phyloP scores from a whole-genome alignment of 1,140 invertebrate genomes.

The Rhagoletis pomonella region DNA sequence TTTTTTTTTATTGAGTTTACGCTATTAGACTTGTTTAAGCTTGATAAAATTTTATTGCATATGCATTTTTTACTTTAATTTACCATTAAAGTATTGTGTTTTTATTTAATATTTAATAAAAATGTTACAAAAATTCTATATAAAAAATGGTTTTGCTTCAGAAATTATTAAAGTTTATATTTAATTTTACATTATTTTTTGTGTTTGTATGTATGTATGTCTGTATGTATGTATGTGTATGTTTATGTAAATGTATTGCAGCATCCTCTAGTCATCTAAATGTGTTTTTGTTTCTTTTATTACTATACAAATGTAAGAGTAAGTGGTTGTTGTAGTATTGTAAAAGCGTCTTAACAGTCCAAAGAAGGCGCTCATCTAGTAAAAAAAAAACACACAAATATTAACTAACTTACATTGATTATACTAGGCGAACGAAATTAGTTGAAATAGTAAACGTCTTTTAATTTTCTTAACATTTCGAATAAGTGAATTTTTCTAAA shows the following conservation, averaged over 20 bases:
- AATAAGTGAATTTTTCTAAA: too few species aligned
- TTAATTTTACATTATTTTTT: conserved; percentile 15
- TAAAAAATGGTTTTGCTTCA: conserved; percentile 54
- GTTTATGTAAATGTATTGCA: background rate
- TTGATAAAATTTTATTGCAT: conserved; percentile 60
- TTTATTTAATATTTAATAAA: conserved; percentile 56
- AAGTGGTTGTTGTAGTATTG: too few species aligned
- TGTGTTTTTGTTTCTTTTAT: background rate
- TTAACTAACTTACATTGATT: too few species aligned
- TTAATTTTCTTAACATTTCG: too few species aligned
- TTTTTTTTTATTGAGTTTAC: conserved; percentile 43
- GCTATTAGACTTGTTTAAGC: conserved; percentile 60
- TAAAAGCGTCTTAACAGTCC: too few species aligned
- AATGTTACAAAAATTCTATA: conserved; percentile 53
- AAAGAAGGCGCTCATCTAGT: too few species aligned
- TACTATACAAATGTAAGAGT: too few species aligned
- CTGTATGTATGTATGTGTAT: background rate
- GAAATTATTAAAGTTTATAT: conserved; percentile 45
- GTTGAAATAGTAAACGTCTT: too few species aligned
- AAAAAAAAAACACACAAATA: too few species aligned
- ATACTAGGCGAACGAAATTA: too few species aligned
- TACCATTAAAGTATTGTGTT: conserved; percentile 27
- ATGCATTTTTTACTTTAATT: conserved; percentile 57
- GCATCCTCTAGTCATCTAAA: background rate
- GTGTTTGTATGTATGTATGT: background rate